Percentiles rank a stretch among this genome's conserved stretches.
Evolutionary conservation across 2,888 invertebrate genomes (phyloP).

Genomic region (Stenurella melanura): DNA sequence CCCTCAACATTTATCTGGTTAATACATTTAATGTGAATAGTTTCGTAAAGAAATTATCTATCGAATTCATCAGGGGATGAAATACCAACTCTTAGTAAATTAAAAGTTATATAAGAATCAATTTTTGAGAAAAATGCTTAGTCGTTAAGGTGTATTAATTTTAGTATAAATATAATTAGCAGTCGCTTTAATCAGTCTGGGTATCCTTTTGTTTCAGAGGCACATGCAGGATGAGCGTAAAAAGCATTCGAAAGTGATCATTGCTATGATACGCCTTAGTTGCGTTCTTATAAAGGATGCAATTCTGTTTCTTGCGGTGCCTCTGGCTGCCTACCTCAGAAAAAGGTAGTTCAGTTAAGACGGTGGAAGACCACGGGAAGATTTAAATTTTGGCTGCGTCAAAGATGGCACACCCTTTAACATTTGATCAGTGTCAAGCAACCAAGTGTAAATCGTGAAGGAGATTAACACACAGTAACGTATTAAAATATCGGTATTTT

Average conservation of each 20-base stretch:
- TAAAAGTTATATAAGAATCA: no score
- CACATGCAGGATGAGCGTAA: constrained; percentile 86
- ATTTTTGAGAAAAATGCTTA: no score
- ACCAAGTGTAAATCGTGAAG: neutral
- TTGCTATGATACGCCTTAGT: constrained; percentile 73
- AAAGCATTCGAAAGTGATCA: constrained; percentile 58
- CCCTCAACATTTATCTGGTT: no score
- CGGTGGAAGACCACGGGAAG: constrained; percentile 72
- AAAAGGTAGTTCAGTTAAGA: constrained; percentile 67
- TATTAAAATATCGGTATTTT: constrained; percentile 42
- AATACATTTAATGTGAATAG: no score
- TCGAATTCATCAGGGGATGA: neutral
- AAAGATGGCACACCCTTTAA: constrained; percentile 66
- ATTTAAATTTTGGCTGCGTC: constrained; percentile 66
- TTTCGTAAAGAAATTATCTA: no score
- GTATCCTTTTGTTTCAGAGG: constrained; percentile 85
- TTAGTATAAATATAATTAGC: neutral
- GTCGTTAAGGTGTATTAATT: neutral
- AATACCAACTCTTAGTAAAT: neutral
- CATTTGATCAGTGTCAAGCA: neutral
- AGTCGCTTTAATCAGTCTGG: constrained; percentile 72
- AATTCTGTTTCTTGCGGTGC: constrained; percentile 74
- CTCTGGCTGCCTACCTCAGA: constrained; percentile 72
- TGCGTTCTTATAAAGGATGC: constrained; percentile 70
- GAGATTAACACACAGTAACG: neutral